Percentiles rank a stretch among this genome's conserved stretches.
These are phyloP conservation scores for Hyperopisus bebe DNA, from an alignment of 2,113 vertebrate genomes.

Conservation along the genomic window DNA sequence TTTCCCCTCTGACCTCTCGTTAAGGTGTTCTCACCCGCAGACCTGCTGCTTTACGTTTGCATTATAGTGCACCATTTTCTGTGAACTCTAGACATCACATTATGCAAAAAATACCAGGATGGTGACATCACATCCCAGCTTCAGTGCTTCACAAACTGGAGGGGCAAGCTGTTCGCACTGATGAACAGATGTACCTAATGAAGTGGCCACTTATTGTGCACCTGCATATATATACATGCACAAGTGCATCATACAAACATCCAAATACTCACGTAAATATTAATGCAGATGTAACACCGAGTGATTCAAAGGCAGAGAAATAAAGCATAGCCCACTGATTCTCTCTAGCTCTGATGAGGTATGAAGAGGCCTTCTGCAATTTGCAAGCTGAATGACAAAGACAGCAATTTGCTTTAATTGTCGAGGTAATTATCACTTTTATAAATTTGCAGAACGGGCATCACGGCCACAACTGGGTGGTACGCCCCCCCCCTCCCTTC, in stretches of 20 bases:
- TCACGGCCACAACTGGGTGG: not conserved
- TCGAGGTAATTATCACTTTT: conserved; percentile 16
- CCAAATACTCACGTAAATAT: not conserved
- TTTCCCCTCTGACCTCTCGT: not conserved
- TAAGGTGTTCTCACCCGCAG: not conserved
- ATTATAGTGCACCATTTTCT: not conserved
- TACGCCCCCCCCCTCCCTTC: not conserved
- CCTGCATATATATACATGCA: not conserved
- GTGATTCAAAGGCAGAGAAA: not conserved
- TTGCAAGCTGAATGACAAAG: not conserved
- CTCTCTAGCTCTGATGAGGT: not conserved
- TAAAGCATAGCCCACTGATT: not conserved
- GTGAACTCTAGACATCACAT: not conserved
- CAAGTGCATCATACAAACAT: not conserved
- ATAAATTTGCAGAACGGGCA: not conserved
- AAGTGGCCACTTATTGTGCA: not conserved
- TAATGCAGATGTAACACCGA: not conserved
- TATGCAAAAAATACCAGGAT: not conserved
- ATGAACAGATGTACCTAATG: not conserved
- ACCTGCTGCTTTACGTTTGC: not conserved
- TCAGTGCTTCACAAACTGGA: not conserved
- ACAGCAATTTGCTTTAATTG: conserved; percentile 19
- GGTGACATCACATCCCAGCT: not conserved
- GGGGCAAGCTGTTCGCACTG: not conserved
- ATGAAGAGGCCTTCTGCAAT: not conserved